Conservation (phyloP, 2,113 vertebrate genomes). For the Danionella cerebrum region DNA sequence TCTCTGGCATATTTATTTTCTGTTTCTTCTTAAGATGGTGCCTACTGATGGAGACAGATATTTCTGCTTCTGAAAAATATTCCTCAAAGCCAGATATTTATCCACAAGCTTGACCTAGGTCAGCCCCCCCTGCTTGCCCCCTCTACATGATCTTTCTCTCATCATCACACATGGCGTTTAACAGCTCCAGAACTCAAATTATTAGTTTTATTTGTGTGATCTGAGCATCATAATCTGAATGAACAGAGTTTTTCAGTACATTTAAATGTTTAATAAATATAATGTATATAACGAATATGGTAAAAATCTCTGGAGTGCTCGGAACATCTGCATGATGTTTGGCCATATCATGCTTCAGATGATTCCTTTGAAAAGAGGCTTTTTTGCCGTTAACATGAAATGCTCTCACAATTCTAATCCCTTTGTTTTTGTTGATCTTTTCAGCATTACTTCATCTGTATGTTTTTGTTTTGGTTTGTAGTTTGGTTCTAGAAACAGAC, state of each 20-base stretch:
- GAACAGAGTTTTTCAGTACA: no score
- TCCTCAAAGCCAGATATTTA: conserved; percentile 62
- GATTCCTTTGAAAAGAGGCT: not conserved
- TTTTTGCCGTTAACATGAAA: not conserved
- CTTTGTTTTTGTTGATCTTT: conserved; percentile 10
- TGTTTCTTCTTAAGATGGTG: conserved; percentile 62
- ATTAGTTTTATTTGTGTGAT: not conserved
- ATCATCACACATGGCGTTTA: not conserved
- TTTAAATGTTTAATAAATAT: no score
- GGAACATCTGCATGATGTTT: not conserved
- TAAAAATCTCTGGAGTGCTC: not conserved
- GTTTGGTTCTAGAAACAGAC: not conserved
- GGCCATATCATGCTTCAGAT: not conserved
- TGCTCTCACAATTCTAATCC: conserved; percentile 16
- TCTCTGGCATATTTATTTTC: conserved; percentile 61
- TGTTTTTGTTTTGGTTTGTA: conserved; percentile 7
- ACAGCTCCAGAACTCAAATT: not conserved
- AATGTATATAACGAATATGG: no score
- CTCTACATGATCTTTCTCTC: not conserved
- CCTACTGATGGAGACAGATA: conserved; percentile 59
- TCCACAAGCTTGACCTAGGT: conserved; percentile 59
- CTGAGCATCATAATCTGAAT: not conserved
- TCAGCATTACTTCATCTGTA: conserved; percentile 7
- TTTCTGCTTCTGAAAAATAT: conserved; percentile 52
- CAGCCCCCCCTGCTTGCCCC: not conserved